Percentiles rank a stretch among this genome's conserved stretches.
phyloP scores from a whole-genome alignment of 2,797 vertebrate genomes.

The Chanos chanos region DNA sequence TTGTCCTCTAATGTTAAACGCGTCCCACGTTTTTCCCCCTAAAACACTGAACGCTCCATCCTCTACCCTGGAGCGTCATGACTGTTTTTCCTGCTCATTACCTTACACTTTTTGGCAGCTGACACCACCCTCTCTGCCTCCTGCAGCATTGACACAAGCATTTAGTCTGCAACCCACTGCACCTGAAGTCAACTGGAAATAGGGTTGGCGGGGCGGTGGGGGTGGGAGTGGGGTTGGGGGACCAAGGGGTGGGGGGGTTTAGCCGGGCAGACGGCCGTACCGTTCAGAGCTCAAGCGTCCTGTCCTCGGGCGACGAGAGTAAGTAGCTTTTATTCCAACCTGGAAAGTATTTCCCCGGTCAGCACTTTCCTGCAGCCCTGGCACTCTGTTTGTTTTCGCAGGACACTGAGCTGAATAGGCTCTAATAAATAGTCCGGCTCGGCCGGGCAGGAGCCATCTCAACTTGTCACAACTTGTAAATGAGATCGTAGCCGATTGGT shows the following conservation, averaged over 20 bases:
- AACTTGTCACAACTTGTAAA: conserved; percentile 78
- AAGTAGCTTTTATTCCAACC: conserved; percentile 60
- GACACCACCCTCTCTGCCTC: conserved; percentile 38
- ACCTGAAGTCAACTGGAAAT: conserved; percentile 68
- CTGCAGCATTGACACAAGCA: conserved; percentile 31
- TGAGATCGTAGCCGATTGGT: conserved; percentile 62
- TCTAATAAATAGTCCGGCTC: conserved; percentile 68
- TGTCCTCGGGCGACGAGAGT: conserved; percentile 5
- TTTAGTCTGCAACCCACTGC: conserved; percentile 64
- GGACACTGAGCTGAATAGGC: conserved; percentile 74
- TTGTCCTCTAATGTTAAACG: conserved; percentile 1
- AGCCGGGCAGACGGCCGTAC: no score
- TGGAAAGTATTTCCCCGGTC: conserved; percentile 70
- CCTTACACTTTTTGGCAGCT: conserved; percentile 43
- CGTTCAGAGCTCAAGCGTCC: neutral
- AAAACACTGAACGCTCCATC: conserved; percentile 17
- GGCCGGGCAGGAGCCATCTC: conserved; percentile 66
- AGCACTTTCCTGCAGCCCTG: conserved; percentile 70
- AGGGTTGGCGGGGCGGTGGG: conserved; percentile 3
- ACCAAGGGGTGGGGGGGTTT: neutral
- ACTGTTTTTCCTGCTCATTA: conserved; percentile 59
- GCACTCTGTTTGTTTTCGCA: conserved; percentile 76
- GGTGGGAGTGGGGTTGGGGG: neutral
- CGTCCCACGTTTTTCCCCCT: conserved; percentile 22
- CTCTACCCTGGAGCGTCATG: conserved; percentile 21